Conservation (phyloP, 2,888 invertebrate genomes). For the Ectemnius lituratus region DNA sequence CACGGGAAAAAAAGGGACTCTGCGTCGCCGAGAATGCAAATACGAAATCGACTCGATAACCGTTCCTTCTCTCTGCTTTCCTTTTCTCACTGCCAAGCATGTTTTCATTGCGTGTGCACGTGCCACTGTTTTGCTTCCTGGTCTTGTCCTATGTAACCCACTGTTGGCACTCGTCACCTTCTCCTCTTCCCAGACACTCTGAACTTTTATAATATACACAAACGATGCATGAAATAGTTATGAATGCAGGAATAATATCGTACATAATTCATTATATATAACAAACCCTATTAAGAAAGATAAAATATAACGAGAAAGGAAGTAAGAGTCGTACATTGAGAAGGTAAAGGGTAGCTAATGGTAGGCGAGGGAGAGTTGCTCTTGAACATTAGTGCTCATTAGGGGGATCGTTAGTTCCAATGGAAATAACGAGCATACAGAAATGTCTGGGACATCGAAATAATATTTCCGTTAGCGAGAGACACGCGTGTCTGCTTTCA, state of each 20-base stretch:
- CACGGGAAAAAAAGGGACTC: conserved; percentile 13
- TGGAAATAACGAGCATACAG: neutral
- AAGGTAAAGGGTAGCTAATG: no score
- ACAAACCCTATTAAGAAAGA: no score
- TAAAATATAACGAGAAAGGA: no score
- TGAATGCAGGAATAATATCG: no score
- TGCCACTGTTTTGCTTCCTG: conserved; percentile 9
- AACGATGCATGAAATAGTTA: no score
- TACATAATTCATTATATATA: no score
- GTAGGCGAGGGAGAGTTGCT: neutral
- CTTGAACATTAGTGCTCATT: neutral
- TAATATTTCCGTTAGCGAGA: no score
- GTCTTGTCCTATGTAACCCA: conserved; percentile 5
- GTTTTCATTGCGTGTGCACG: conserved; percentile 9
- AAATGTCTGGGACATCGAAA: neutral
- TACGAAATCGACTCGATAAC: neutral
- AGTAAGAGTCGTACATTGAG: no score
- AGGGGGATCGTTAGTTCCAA: neutral
- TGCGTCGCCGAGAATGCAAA: neutral
- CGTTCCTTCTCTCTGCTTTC: neutral
- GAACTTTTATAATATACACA: no score
- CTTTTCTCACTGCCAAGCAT: neutral
- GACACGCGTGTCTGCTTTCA: no score
- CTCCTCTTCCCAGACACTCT: neutral
- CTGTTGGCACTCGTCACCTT: conserved; percentile 15